A percentile compares a stretch with the other conserved stretches of the same genome.
Evolutionary conservation across 2,888 invertebrate species (phyloP).

Genomic region (Epinotia ramella): DNA sequence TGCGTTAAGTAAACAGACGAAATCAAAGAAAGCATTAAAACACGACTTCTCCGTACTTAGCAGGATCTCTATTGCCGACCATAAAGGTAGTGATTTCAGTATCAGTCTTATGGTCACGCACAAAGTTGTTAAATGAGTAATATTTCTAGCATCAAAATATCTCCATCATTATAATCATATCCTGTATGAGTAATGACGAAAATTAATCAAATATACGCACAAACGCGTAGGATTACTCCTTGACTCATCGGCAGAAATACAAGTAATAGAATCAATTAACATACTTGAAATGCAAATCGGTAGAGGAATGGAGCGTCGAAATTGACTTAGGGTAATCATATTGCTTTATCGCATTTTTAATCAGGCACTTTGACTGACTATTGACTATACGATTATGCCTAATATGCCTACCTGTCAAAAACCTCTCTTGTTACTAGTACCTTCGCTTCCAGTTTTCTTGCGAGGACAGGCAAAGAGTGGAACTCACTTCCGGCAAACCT

Average conservation of each 20-base stretch:
- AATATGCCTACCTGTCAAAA: too few relatives aligned
- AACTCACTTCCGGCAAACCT: too few relatives aligned
- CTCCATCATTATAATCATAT: constrained; percentile 23
- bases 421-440: too few relatives aligned
- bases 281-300: constrained; percentile 30
- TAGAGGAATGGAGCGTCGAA: background rate
- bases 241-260: constrained; percentile 27
- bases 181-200: constrained; percentile 28
- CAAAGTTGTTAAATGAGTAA: background rate
- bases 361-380: too few relatives aligned
- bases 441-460: too few relatives aligned
- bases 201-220: constrained; percentile 31
- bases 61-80: background rate
- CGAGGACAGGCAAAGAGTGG: too few relatives aligned
- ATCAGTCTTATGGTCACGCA: too few relatives aligned
- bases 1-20: background rate
- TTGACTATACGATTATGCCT: too few relatives aligned
- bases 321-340: background rate
- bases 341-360: background rate
- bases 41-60: background rate
- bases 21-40: background rate
- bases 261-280: constrained; percentile 32
- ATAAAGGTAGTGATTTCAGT: too few relatives aligned
- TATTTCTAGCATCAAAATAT: constrained; percentile 2
- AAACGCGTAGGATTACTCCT: constrained; percentile 13